Base-by-base conservation (phyloP, 2,113 vertebrate genomes). In the Junco hyemalis region DNA sequence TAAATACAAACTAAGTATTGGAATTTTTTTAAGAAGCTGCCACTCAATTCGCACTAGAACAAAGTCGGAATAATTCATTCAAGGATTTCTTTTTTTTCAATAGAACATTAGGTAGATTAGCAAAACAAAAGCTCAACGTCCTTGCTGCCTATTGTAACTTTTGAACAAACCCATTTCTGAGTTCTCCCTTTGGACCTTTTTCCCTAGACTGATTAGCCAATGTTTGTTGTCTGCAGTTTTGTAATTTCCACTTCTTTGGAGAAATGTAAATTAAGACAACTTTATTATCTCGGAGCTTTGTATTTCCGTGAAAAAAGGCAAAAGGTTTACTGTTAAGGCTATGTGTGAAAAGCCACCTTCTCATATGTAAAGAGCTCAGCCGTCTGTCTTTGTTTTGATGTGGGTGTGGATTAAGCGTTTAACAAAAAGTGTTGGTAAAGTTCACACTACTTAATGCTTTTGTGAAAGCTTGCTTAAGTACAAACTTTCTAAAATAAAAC, bases 321-420 rank as follows among this genome's bases (percentile, higher is more conserved):
- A 82, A 94, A 96, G 79, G 57, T 88, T 97, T 96, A 50, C 88
- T 94, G 92, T 89, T 92, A 86, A 82, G 90, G 66, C 88, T 90
- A 83, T 87, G 92, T 94, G 95, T 96, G 93, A 97, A 97, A 93
- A 95, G 86, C 72, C 86, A 82, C 84, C 96, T 95, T 96, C 93
- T 94, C 89, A 91, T 82, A 89, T 97, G 94, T 76, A 96, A 96
- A 96, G 80, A 87, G 53, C 81, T 94, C 73, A 82, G 88, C 83
- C 38, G 57, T 40, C 83, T 87, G 69, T 79, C 93, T 95, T 96
- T 96, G 95, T 96, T 96, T 93, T 93, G 95, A 95, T 88, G 83
- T 96, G 93, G 90, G 81, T 92, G 92, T 91, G 93, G 72, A 84
- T 89, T 81, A 83, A 80, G 72, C 15, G 3, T 91, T 95, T 88